A percentile compares a stretch with the other conserved stretches of the same genome.
Evolutionary conservation across 2,888 invertebrate genomes (phyloP).

Genomic region (Neoascia interrupta): DNA sequence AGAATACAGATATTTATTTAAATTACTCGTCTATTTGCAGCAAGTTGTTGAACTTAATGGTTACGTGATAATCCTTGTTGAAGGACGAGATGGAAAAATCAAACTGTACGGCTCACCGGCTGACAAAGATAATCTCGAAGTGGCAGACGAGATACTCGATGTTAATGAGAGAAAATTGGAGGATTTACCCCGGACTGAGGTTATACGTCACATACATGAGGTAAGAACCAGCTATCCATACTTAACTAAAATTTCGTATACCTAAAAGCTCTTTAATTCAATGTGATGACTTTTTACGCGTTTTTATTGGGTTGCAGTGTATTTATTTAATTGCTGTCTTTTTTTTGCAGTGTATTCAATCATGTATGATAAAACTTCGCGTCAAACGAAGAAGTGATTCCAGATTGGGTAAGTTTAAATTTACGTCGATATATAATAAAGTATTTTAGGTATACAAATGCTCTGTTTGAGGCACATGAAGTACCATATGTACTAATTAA

Average conservation of each 20-base stretch:
- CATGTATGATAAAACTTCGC: conserved; percentile 95
- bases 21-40: conserved; percentile 72
- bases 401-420: conserved; percentile 87
- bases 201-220: conserved; percentile 97
- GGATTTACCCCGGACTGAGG: conserved; percentile 94
- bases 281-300: too few species aligned
- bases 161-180: conserved; percentile 96
- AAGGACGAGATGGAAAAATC: conserved; percentile 95
- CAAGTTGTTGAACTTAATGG: conserved; percentile 93
- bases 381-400: conserved; percentile 94
- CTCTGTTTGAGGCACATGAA: too few species aligned
- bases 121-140: conserved; percentile 95
- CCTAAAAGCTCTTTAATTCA: too few species aligned
- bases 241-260: too few species aligned
- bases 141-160: conserved; percentile 98
- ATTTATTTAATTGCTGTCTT: neutral
- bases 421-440: neutral
- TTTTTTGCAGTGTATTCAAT: conserved; percentile 94
- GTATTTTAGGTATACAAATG: too few species aligned
- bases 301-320: neutral
- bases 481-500: too few species aligned
- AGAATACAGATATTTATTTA: too few species aligned
- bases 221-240: conserved; percentile 82
- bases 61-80: conserved; percentile 96
- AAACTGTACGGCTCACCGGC: conserved; percentile 96